Evolutionary conservation across 2,797 vertebrate species (phyloP).

Genomic region (Rhabdomys pumilio): DNA sequence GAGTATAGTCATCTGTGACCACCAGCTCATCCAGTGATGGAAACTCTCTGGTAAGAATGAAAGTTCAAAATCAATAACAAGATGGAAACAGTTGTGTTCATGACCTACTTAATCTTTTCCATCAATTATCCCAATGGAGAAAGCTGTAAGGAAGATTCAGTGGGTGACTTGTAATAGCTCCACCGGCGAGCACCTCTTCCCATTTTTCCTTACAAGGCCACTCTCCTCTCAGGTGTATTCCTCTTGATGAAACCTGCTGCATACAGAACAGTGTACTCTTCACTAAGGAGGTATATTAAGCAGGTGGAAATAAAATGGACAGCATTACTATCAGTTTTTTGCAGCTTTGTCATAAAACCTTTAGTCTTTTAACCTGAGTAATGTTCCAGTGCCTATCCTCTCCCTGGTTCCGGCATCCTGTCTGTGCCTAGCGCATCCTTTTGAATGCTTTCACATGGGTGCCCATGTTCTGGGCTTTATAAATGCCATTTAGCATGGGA

Average conservation of each 20-base stretch:
- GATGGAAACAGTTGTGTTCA: not conserved
- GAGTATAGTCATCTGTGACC: not conserved
- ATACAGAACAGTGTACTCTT: not conserved
- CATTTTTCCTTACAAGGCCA: not conserved
- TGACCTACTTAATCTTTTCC: not conserved
- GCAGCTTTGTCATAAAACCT: not conserved
- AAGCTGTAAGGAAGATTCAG: not conserved
- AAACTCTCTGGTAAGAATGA: not conserved
- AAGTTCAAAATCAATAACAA: not conserved
- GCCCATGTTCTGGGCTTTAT: not conserved
- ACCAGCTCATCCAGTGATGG: not conserved
- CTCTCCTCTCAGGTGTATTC: fast-evolving
- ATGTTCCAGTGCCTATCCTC: not conserved
- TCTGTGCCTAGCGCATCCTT: not conserved
- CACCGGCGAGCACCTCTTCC: not conserved
- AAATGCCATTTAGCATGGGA: not conserved
- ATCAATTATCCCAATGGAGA: not conserved
- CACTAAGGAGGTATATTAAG: not conserved
- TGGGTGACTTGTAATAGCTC: too few species aligned
- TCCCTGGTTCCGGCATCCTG: not conserved
- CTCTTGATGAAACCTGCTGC: not conserved
- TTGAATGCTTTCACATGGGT: fast-evolving
- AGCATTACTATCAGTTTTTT: not conserved
- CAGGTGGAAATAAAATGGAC: not conserved
- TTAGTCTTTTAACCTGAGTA: not conserved